These are phyloP conservation scores for Chaetodon trifasciatus DNA, from an alignment of 2,797 vertebrate species.

Conservation along the genomic window DNA sequence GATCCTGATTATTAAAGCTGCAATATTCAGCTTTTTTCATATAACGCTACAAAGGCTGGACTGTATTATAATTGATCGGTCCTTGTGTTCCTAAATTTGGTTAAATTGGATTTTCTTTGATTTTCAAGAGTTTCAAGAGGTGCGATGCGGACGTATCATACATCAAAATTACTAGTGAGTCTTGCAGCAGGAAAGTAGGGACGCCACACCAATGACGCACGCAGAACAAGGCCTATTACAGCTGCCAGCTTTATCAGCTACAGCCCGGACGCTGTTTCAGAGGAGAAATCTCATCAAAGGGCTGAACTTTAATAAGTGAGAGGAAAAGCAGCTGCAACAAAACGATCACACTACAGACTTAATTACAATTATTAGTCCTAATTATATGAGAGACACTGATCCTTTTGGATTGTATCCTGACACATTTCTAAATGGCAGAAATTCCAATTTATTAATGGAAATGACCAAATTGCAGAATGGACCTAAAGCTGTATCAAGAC, in stretches of 20 bases:
- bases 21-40: neutral
- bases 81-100: slow-evolving; percentile 1
- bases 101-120: slow-evolving; percentile 2
- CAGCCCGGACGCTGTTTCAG: neutral
- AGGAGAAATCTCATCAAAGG: neutral
- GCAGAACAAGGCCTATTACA: neutral
- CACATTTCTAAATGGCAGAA: neutral
- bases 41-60: neutral
- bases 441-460: neutral
- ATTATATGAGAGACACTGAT: neutral
- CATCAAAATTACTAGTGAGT: neutral
- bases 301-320: slow-evolving; percentile 1
- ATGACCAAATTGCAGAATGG: neutral
- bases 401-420: neutral
- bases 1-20: slow-evolving; percentile 26
- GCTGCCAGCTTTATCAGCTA: slow-evolving; percentile 6
- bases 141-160: slow-evolving; percentile 3
- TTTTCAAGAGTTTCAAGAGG: neutral
- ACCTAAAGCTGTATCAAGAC: neutral
- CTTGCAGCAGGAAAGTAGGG: neutral
- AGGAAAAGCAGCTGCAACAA: neutral
- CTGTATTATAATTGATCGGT: slow-evolving; percentile 12
- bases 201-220: neutral
- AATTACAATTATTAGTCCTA: neutral
- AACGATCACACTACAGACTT: neutral